Base-by-base conservation (phyloP, 53 echinoderm and acorn worm genomes). In the Luidia sarsii region DNA sequence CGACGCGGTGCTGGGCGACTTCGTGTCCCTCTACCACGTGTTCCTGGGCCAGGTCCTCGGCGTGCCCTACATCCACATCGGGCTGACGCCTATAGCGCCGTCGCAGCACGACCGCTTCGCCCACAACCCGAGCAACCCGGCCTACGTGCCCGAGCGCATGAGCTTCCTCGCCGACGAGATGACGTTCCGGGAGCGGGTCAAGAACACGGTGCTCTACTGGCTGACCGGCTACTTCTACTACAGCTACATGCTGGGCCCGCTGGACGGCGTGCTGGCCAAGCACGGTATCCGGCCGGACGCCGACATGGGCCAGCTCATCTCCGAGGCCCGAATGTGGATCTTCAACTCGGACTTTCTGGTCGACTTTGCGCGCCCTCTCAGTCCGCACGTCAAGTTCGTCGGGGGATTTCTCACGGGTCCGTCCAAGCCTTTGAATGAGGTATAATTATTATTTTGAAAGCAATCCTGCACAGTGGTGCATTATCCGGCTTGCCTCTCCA, bases 111-210 rank as follows among this genome's bases (percentile, higher is more conserved):
- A 70, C 48, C 57, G 61, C 59, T 61, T 61, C 38, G 46, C 71
- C 11, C 34, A 50, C 48, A 62, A n/a, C 29, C 83, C 83, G 0
- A 60, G 43, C 35, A 70, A 83, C 23, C 70, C 70, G 18, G 83
- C 86, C 45, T 86, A 86, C 43, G 86, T 86, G n/a, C 86, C 77
- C 16, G 72, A 66, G 45, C 53, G 77, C 3, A 14, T 79, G 38
- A 77, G 64, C 39, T 66, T 48, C 34, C 33, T 75, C 25, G 3
- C 85, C n/a, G 85, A 85, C 31, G 27, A 11, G 48, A 77, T 85
- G 79, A 77, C 41, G 13, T 77, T 85, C 77, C 52, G 54, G 29
- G 41, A 45, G 5, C 67, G 67, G 9, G 27, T 22, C 3, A 67
- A 45, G 33, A 67, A 67, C 45, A 43, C 43, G 27, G 9, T 67